phyloP scores from a whole-genome alignment of 2,797 vertebrate species.

The Scarus forsteni region DNA sequence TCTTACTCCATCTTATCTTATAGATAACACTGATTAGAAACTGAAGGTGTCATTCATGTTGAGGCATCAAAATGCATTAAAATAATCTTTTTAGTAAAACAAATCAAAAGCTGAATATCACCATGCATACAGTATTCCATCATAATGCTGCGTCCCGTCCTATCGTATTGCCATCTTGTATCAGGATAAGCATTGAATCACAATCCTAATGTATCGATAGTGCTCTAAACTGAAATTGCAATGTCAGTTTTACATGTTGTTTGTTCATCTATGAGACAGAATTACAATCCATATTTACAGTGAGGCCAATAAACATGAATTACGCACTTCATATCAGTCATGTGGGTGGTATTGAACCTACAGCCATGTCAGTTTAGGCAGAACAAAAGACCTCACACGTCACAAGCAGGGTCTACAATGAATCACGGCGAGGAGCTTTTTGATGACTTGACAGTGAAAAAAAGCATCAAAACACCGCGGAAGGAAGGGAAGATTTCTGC shows the following conservation, averaged over 20 bases:
- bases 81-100: too few relatives aligned
- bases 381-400: conserved; percentile 4
- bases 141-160: too few relatives aligned
- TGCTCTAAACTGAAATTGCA: not conserved
- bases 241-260: not conserved
- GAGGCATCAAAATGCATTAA: too few relatives aligned
- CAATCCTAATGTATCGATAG: not conserved
- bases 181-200: too few relatives aligned
- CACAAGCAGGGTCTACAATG: conserved; percentile 6
- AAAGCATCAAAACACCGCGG: conserved; percentile 24
- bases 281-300: not conserved
- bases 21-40: too few relatives aligned
- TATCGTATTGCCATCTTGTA: too few relatives aligned
- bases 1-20: too few relatives aligned
- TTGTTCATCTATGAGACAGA: not conserved
- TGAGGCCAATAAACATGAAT: not conserved
- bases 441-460: conserved; percentile 19
- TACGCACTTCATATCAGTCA: not conserved
- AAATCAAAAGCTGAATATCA: too few relatives aligned
- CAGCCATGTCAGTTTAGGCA: not conserved
- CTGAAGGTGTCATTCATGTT: too few relatives aligned
- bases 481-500: conserved; percentile 19
- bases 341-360: conserved; percentile 19
- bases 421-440: conserved; percentile 14
- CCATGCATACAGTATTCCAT: too few relatives aligned